Conservation (phyloP, 1,140 invertebrate genomes). For the Drosophila orosa region DNA sequence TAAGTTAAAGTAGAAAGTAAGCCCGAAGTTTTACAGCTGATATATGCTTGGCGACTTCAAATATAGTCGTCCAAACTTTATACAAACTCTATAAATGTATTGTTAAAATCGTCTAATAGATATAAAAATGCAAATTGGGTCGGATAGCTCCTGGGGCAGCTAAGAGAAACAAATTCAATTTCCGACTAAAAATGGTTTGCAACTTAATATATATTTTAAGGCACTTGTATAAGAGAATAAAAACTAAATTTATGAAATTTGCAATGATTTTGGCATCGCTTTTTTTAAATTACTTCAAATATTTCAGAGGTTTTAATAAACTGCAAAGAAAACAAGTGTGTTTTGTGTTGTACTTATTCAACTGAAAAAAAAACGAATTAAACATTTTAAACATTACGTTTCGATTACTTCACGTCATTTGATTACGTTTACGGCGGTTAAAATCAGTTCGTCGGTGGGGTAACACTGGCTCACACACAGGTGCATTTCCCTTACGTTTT, state of each 20-base stretch:
- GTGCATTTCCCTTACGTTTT: no score
- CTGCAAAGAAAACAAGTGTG: no score
- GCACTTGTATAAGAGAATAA: background rate
- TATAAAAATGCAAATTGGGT: background rate
- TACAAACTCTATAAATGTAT: background rate
- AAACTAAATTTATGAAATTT: conserved; percentile 1
- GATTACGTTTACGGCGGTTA: no score
- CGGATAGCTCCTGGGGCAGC: conserved; percentile 8
- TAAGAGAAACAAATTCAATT: background rate
- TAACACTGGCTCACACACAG: no score
- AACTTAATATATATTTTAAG: conserved; percentile 10
- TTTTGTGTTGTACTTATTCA: no score
- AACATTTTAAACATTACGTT: no score
- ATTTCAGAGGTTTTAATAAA: no score
- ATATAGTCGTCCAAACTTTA: background rate
- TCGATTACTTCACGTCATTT: no score
- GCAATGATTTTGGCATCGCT: background rate
- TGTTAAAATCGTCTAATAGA: background rate
- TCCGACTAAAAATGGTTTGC: background rate
- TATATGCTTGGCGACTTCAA: background rate
- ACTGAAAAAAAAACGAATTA: no score
- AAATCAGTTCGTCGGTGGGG: no score
- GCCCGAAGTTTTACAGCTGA: background rate
- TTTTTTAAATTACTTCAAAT: background rate
- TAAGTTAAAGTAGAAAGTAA: conserved; percentile 6